Conservation (phyloP, 2,797 vertebrate species). For the Agapornis canus region DNA sequence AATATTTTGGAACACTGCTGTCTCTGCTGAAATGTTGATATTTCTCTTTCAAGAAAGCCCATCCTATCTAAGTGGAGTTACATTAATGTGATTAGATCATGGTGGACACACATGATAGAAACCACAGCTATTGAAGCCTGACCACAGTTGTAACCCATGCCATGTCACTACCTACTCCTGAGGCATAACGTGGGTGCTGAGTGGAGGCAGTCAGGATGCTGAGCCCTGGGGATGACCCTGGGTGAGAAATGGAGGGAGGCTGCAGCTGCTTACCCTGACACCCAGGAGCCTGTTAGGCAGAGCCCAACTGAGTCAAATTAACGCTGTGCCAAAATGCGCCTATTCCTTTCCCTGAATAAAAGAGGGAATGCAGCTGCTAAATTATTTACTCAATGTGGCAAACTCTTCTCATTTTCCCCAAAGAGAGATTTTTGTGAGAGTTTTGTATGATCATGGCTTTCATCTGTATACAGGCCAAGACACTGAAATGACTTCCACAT, state of each 20-base stretch:
- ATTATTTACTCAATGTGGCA: not conserved
- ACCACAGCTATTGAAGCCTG: not conserved
- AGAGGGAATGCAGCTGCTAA: not conserved
- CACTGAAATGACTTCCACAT: conserved; percentile 15
- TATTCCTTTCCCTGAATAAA: not conserved
- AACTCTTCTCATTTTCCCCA: not conserved
- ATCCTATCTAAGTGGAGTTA: not conserved
- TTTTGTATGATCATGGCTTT: conserved; percentile 10
- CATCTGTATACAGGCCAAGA: not conserved
- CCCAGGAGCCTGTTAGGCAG: not conserved
- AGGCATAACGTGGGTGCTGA: not conserved
- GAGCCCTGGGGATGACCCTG: not conserved
- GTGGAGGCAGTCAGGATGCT: not conserved
- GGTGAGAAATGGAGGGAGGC: not conserved
- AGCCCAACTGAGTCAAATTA: not conserved
- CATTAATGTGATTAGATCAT: not conserved
- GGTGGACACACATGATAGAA: fast-evolving
- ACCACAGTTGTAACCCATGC: not conserved
- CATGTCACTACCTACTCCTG: fast-evolving
- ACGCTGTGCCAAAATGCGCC: not conserved
- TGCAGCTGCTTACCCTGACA: not conserved
- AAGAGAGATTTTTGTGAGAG: not conserved
- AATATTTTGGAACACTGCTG: not conserved
- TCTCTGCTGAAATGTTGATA: not conserved
- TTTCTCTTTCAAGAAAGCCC: not conserved